A percentile compares a stretch with the other conserved stretches of the same genome.
These are phyloP conservation scores for Carollia perspicillata DNA, from an alignment of 2,113 vertebrate genomes.

Conservation along the genomic window DNA sequence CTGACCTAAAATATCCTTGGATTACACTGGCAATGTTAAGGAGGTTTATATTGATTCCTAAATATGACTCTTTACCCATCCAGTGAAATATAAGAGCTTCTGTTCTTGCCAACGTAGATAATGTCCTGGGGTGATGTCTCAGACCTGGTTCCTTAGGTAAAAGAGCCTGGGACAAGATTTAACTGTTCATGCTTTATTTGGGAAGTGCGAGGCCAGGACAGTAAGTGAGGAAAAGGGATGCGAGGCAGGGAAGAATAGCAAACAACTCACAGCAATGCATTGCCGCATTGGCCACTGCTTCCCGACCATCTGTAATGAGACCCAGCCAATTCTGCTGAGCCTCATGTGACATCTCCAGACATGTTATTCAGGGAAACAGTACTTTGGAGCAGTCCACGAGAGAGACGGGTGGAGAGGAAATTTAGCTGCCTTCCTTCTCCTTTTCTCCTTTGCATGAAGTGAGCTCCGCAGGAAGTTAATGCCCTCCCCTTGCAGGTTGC, in stretches of 20 bases:
- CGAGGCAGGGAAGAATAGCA: neutral
- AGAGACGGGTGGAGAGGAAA: neutral
- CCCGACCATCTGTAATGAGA: neutral
- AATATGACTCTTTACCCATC: neutral
- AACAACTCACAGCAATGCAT: neutral
- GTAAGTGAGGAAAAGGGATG: neutral
- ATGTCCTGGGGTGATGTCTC: neutral
- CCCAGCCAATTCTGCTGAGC: neutral
- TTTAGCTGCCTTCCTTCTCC: neutral
- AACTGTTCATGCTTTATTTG: neutral
- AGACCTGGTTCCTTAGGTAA: neutral
- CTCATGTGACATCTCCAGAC: neutral
- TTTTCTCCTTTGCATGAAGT: neutral
- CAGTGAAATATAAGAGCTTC: neutral
- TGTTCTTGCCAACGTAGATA: neutral
- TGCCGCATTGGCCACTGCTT: neutral
- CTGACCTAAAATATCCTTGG: neutral
- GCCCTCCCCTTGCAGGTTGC: fast-evolving
- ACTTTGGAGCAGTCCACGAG: fast-evolving
- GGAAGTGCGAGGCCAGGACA: neutral
- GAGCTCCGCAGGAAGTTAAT: neutral
- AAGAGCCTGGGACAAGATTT: neutral
- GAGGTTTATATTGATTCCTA: neutral
- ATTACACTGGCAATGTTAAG: neutral
- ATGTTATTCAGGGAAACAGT: neutral